Base-by-base conservation (phyloP, 2,888 invertebrate species). In the Unio pictorum region DNA sequence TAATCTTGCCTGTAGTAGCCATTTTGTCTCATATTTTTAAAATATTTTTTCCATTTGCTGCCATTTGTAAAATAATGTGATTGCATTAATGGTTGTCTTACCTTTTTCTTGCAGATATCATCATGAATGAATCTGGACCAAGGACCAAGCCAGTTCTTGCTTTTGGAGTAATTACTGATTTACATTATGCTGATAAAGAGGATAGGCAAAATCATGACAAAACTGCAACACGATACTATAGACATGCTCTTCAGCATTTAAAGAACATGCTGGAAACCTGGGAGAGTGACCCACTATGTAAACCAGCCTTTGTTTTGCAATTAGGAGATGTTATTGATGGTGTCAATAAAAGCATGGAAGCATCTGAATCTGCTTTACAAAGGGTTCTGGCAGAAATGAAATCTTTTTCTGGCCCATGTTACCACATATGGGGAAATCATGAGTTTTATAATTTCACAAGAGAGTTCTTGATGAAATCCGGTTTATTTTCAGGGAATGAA, bases 321-420 rank as follows among this genome's bases (percentile, higher is more conserved):
- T 80, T 90, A 34, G 91, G 91, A n/a, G 91, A 91, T 79, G 70
- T 89, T 5, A 85, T 91, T 62, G 91, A 91, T 81, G 89, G 89
- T 0, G 71, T 81, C 30, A 89, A 87, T 74, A 82, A 78, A 59
- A 69, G 69, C 5, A 71, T 79, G 11, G 74, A 79, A n/a, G 75
- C 75, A 34, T 82, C 86, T 23, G 67, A 80, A 6, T 61, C 55
- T 5, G 85, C 88, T n/a, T 66, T 90, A 15, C 66, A 74, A n/a
- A 74, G 77, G 45, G 81, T 86, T 11, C 63, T 88, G 34, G 76
- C 78, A n/a, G 80, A 80, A 15, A 86, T 89, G 67, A 64, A 75
- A 6, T 65, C 72, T 23, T 79, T 83, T 60, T 45, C 58, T 8
- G 72, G 71, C 23, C 76, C 81, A n/a, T 67, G 83, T 7, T 84